Evolutionary conservation across 1,140 invertebrate genomes (phyloP).

Genomic region (Sarcophaga bullata): DNA sequence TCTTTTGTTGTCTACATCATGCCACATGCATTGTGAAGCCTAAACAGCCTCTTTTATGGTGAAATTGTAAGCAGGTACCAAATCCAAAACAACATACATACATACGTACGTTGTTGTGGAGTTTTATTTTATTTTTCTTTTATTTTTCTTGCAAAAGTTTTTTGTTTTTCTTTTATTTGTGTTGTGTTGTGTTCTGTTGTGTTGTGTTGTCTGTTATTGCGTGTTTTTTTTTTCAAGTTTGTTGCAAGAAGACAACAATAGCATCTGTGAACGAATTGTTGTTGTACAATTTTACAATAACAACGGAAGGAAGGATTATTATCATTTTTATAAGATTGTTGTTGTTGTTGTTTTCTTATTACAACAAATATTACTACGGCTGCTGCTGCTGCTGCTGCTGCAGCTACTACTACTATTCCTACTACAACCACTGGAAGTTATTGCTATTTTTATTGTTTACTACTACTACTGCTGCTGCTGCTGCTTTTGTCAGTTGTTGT

Average conservation of each 20-base stretch:
- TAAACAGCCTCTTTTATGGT: no score
- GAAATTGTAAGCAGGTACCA: no score
- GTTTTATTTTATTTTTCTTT: no score
- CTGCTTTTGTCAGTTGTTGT: conserved; percentile 4
- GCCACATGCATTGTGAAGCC: no score
- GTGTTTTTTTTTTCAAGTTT: not conserved
- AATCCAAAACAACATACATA: no score
- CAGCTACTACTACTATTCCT: not conserved
- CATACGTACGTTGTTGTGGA: no score
- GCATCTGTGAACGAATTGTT: no score
- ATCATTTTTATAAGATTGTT: conserved; percentile 40
- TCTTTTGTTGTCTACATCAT: no score
- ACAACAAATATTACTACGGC: not conserved
- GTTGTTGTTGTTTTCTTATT: conserved; percentile 26
- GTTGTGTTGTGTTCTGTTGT: not conserved
- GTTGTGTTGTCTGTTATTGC: not conserved
- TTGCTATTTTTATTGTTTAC: no score
- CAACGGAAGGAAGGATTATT: conserved; percentile 44
- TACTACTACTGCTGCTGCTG: not conserved
- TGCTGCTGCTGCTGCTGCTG: conserved; percentile 12
- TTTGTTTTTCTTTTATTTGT: not conserved
- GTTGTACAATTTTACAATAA: not conserved
- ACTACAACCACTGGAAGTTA: not conserved
- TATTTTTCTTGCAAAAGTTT: not conserved
- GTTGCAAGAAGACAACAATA: not conserved